phyloP scores from a whole-genome alignment of 2,888 invertebrate genomes.

The Palloptera scutellata region DNA sequence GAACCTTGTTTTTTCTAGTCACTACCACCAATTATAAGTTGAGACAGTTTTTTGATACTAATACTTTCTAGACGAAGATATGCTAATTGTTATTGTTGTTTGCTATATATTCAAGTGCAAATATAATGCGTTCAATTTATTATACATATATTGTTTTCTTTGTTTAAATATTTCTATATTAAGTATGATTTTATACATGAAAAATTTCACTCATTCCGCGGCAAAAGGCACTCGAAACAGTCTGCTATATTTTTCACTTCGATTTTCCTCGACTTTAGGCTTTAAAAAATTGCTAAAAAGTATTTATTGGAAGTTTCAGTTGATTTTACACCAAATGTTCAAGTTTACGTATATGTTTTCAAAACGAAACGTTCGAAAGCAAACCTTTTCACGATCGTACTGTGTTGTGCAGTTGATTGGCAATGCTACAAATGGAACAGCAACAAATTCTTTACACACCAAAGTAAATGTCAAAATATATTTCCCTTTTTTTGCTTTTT shows the following conservation, averaged over 20 bases:
- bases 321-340: background rate
- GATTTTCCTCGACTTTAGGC: background rate
- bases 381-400: too few relatives aligned
- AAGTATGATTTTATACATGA: slow-evolving; percentile 1
- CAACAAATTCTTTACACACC: too few relatives aligned
- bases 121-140: background rate
- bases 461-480: too few relatives aligned
- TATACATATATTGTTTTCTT: background rate
- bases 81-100: background rate
- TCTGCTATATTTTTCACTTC: slow-evolving; percentile 38
- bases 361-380: too few relatives aligned
- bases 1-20: too few relatives aligned
- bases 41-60: too few relatives aligned
- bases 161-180: slow-evolving; percentile 13
- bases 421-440: too few relatives aligned
- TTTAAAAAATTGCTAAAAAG: background rate
- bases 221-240: slow-evolving; percentile 47
- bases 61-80: too few relatives aligned
- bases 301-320: background rate
- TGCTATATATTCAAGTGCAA: background rate
- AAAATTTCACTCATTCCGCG: slow-evolving; percentile 42
- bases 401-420: too few relatives aligned
- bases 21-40: too few relatives aligned
- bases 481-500: too few relatives aligned
- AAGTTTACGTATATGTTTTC: too few relatives aligned